Conservation (phyloP, 2,888 invertebrate genomes). For the Himalopsyche japonica region DNA sequence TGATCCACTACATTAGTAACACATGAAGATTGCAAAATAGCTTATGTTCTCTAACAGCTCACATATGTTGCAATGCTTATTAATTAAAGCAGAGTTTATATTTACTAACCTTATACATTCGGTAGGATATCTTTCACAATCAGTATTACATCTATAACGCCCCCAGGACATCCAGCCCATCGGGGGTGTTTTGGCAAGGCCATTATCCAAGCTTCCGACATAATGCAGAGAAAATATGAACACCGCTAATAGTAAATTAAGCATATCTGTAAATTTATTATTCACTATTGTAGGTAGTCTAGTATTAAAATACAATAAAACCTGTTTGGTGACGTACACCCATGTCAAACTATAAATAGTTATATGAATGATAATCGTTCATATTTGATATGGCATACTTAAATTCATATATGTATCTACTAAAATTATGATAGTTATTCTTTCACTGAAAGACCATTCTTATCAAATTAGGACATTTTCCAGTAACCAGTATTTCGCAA, state of each 20-base stretch:
- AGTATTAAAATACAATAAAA: background rate
- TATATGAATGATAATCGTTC: too few relatives aligned
- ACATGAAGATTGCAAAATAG: too few relatives aligned
- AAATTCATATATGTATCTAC: too few relatives aligned
- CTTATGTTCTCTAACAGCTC: too few relatives aligned
- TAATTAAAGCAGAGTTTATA: background rate
- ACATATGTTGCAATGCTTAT: background rate
- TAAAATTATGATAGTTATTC: too few relatives aligned
- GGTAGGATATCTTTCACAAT: conserved; percentile 63
- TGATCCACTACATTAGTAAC: too few relatives aligned
- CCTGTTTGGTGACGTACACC: background rate
- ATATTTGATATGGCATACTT: too few relatives aligned
- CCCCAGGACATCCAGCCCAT: conserved; percentile 80
- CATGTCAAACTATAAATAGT: background rate
- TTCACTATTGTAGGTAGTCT: background rate
- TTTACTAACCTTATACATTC: conserved; percentile 65
- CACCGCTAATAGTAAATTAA: background rate
- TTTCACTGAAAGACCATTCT: too few relatives aligned
- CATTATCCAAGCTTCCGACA: conserved; percentile 57
- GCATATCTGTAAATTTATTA: background rate
- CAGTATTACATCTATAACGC: conserved; percentile 64
- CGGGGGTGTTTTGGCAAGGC: conserved; percentile 67
- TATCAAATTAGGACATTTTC: too few relatives aligned
- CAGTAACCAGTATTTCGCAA: too few relatives aligned
- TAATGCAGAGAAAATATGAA: background rate